Evolutionary conservation across 2,113 vertebrate species (phyloP), one percentile per base, ranked within the genome.

Genomic region (Megaceryle torquata): DNA sequence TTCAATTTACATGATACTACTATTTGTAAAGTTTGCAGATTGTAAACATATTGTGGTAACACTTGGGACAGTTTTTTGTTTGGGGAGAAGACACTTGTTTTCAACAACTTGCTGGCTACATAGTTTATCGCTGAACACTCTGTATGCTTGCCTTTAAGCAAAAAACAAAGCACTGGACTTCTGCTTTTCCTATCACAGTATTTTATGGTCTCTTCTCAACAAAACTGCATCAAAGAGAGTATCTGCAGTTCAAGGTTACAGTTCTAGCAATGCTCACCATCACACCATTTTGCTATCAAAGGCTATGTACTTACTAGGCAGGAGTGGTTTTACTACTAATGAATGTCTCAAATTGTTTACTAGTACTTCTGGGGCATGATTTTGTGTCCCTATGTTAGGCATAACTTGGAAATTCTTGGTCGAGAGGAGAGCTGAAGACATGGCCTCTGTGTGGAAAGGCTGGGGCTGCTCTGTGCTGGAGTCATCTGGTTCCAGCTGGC

Each of bases 81-180:
- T 53, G 48, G 24, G 29, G 8, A 56, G 51, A 92, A 91, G 29
- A 63, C 10, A 41, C 35, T 60, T 51, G 4, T 24, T 86, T 88
- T 77, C 68, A 90, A 59, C 33, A 68, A 15, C 0, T 1, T 57
- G 15, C 44, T 82, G 21, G n/a, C 29, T 76, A 33, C 37, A 35
- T 5, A 61, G 15, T 70, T 91, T 61, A 46, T n/a, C 0, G 1
- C 39, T 35, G 19, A 25, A 65, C 31, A 21, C 3, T 48, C 10
- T 0, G 0, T 54, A 41, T 1, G 1, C 28, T 67, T 57, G 25
- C 8, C 68, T 91, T 70, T 51, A 51, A 89, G 44, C 16, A 81
- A 67, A 91, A 93, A 56, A 26, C 19, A 92, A 76, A 79, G 26
- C 35, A 43, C 15, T 69, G 7, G 16, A 39, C 17, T 84, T 91